These are phyloP conservation scores for Himalopsyche phryganea DNA, from an alignment of 1,140 invertebrate species.

Conservation along the genomic window DNA sequence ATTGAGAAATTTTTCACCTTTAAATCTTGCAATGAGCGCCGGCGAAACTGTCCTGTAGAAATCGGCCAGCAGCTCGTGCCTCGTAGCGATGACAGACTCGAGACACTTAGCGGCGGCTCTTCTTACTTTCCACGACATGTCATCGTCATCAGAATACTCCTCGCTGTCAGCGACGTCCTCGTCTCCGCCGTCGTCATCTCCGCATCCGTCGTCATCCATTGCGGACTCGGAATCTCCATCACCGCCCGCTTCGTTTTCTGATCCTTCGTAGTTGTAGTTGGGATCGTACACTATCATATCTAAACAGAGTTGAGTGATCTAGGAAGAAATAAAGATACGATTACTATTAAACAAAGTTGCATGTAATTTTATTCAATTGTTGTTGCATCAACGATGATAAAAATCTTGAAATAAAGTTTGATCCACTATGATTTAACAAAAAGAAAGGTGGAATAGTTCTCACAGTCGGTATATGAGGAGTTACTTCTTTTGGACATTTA, in stretches of 20 bases:
- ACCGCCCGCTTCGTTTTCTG: slow-evolving; percentile 63
- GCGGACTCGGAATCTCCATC: slow-evolving; percentile 61
- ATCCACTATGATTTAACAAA: too few species aligned
- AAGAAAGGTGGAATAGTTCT: too few species aligned
- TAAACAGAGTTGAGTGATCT: slow-evolving; percentile 88
- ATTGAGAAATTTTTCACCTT: too few species aligned
- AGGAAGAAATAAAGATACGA: slow-evolving; percentile 32
- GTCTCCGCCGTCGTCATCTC: slow-evolving; percentile 64
- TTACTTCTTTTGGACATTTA: slow-evolving; percentile 94
- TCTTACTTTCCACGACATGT: slow-evolving; percentile 98
- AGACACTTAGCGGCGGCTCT: slow-evolving; percentile 95
- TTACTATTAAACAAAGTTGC: slow-evolving; percentile 15
- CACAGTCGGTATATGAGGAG: slow-evolving; percentile 81
- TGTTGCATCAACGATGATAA: too few species aligned
- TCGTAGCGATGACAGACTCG: slow-evolving; percentile 88
- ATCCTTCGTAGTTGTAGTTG: slow-evolving; percentile 92
- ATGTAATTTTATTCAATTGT: too few species aligned
- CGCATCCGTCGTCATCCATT: slow-evolving; percentile 64
- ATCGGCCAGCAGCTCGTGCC: slow-evolving; percentile 86
- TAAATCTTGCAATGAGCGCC: slow-evolving; percentile 86
- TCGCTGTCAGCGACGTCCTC: slow-evolving; percentile 78
- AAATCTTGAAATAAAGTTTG: neutral
- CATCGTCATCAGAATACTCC: slow-evolving; percentile 97
- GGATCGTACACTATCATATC: slow-evolving; percentile 96
- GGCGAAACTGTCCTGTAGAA: slow-evolving; percentile 89